Evolutionary conservation across 2,888 invertebrate genomes (phyloP).

Genomic region (Polia nebulosa): DNA sequence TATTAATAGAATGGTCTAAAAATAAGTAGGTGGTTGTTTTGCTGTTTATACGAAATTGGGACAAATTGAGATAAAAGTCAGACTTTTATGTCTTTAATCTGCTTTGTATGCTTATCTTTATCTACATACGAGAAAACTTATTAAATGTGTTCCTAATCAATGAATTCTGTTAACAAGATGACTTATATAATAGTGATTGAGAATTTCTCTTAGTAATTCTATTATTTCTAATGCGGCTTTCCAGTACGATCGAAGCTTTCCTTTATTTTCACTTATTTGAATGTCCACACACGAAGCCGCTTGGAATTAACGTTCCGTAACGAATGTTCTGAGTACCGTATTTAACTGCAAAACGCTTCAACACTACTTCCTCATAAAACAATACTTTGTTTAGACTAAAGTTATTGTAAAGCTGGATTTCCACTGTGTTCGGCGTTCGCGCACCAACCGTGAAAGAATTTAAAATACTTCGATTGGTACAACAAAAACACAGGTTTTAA

Average conservation of each 20-base stretch:
- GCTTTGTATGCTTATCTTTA: too few species aligned
- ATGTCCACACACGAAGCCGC: background rate
- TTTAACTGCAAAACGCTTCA: conserved; percentile 27
- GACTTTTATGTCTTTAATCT: background rate
- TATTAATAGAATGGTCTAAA: background rate
- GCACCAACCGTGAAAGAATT: too few species aligned
- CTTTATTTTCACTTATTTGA: background rate
- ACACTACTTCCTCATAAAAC: conserved; percentile 15
- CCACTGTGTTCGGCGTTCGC: background rate
- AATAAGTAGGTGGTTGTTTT: background rate
- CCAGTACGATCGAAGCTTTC: background rate
- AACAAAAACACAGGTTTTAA: too few species aligned
- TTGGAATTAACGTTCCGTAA: conserved; percentile 4
- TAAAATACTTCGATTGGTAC: too few species aligned
- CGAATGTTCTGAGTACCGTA: background rate
- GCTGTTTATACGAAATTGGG: background rate
- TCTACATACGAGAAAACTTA: background rate
- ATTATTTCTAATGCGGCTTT: conserved; percentile 11
- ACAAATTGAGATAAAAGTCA: background rate
- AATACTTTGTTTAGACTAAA: conserved; percentile 43
- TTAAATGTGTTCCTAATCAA: background rate
- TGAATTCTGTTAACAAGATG: background rate
- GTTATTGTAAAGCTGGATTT: conserved; percentile 5
- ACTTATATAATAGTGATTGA: background rate
- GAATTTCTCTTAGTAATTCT: background rate